Evolutionary conservation across 2,113 vertebrate genomes (phyloP).

Genomic region (Harpagus bidentatus): DNA sequence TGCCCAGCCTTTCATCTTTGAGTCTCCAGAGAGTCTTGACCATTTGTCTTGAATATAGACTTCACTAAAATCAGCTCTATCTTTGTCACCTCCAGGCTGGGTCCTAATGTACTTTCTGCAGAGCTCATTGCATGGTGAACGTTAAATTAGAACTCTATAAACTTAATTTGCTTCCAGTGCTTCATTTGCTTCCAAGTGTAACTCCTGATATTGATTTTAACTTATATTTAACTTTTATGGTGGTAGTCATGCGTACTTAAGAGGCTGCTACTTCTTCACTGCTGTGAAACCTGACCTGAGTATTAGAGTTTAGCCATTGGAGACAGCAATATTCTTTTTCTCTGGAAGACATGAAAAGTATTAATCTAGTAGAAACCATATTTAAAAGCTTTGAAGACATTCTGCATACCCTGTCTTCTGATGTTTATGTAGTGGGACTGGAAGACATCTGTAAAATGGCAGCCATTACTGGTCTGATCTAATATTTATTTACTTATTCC

Average conservation of each 20-base stretch:
- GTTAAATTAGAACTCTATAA: conserved; percentile 53
- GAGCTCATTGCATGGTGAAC: background rate
- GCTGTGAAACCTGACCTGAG: background rate
- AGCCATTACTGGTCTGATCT: background rate
- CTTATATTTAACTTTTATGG: conserved; percentile 56
- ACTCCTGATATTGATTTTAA: conserved; percentile 60
- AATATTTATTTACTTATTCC: background rate
- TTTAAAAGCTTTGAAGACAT: background rate
- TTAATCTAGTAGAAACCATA: background rate
- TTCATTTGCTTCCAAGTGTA: conserved; percentile 51
- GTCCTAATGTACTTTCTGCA: background rate
- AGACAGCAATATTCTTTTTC: background rate
- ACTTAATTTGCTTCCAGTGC: conserved; percentile 49
- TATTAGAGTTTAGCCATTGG: background rate
- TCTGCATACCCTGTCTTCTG: background rate
- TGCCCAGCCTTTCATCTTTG: background rate
- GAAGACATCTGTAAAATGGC: background rate
- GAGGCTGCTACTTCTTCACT: background rate
- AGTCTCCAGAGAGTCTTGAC: background rate
- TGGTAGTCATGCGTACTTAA: background rate
- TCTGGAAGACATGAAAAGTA: background rate
- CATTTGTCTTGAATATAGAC: conserved; percentile 15
- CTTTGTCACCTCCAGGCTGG: background rate
- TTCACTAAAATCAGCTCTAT: background rate
- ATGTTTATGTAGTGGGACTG: background rate